These are phyloP conservation scores for Porites lutea DNA, from an alignment of 64 coral and sea anemone genomes.

Conservation along the genomic window DNA sequence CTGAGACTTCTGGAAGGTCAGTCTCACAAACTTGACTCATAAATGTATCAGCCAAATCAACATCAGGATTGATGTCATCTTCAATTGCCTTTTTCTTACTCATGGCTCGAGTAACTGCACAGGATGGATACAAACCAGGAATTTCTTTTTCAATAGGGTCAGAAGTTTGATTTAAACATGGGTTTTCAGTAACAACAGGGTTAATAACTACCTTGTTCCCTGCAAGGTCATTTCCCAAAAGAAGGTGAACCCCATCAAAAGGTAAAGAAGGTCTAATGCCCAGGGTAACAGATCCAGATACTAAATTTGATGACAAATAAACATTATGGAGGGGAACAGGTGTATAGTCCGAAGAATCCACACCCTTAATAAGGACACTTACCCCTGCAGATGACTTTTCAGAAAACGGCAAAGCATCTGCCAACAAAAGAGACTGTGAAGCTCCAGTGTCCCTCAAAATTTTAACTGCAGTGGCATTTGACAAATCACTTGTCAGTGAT, in stretches of 20 bases:
- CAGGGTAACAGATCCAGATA: no score
- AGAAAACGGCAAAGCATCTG: conserved; percentile 58
- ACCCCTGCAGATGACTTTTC: conserved; percentile 36
- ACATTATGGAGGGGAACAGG: conserved; percentile 70
- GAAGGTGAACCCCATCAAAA: no score
- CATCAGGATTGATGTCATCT: neutral
- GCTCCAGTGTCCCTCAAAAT: conserved; percentile 80
- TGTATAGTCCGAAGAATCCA: conserved; percentile 56
- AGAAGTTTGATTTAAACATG: no score
- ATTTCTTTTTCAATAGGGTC: conserved; percentile 61
- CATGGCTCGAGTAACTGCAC: conserved; percentile 78
- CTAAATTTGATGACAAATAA: conserved; percentile 52
- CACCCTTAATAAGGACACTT: conserved; percentile 62
- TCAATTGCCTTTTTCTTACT: conserved; percentile 25
- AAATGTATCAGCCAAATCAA: conserved; percentile 22
- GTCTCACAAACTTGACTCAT: conserved; percentile 1
- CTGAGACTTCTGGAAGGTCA: neutral
- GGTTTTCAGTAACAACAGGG: no score
- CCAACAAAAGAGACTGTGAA: conserved; percentile 75
- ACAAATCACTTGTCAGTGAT: conserved; percentile 59
- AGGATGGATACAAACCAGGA: conserved; percentile 65
- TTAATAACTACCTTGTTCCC: conserved; percentile 28
- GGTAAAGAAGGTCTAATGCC: no score
- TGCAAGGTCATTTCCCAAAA: conserved; percentile 77
- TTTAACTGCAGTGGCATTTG: conserved; percentile 33